Evolutionary conservation across 2,113 vertebrate species (phyloP).

Genomic region (Gnathonemus echidnorhynchus): DNA sequence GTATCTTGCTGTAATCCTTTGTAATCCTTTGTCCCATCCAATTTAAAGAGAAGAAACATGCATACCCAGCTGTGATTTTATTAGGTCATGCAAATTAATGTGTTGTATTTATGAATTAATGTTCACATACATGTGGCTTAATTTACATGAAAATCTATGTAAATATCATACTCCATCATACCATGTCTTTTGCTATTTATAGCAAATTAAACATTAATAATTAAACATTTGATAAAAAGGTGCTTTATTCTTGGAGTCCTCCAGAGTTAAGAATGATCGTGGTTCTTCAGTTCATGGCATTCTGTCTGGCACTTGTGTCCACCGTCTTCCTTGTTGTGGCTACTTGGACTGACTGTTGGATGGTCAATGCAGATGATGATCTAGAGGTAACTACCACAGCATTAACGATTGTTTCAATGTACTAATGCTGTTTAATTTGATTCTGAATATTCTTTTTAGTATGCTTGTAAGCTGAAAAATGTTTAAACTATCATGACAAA

Average conservation of each 20-base stretch:
- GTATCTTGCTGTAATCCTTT: not conserved
- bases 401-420: not conserved
- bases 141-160: not conserved
- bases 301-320: conserved; percentile 46
- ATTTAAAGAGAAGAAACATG: not conserved
- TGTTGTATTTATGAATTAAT: not conserved
- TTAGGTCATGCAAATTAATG: not conserved
- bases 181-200: not conserved
- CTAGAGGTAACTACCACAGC: conserved; percentile 52
- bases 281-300: conserved; percentile 41
- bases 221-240: not conserved
- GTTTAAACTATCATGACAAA: not conserved
- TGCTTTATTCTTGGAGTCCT: conserved; percentile 21
- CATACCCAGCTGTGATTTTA: not conserved
- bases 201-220: not conserved
- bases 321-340: conserved; percentile 55
- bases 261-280: conserved; percentile 42
- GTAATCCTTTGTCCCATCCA: not conserved
- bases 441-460: not conserved
- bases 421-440: not conserved
- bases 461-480: not conserved
- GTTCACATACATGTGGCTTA: not conserved
- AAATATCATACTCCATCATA: not conserved
- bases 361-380: conserved; percentile 63
- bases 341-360: conserved; percentile 64